Percentiles rank a stretch among this genome's conserved stretches.
phyloP scores from a whole-genome alignment of 2,113 vertebrate species.

The Ceuthmochares aereus region DNA sequence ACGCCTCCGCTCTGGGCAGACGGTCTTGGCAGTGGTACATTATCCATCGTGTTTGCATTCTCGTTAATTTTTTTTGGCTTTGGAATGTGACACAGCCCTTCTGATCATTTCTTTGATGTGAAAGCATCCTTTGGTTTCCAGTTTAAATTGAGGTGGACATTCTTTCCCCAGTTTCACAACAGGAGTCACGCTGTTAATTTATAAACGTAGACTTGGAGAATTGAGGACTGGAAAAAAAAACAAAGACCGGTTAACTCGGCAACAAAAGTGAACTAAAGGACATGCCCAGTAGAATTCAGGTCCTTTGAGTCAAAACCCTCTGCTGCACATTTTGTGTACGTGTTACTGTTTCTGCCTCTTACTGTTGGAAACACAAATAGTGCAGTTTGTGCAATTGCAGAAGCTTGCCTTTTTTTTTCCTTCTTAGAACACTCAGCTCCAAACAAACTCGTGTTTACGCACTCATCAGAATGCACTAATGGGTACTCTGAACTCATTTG shows the following conservation, averaged over 20 bases:
- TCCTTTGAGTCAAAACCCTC: constrained; percentile 79
- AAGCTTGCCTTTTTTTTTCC: constrained; percentile 83
- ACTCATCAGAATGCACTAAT: constrained; percentile 90
- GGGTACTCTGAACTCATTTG: constrained; percentile 86
- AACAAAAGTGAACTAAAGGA: constrained; percentile 78
- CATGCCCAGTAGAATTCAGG: constrained; percentile 75
- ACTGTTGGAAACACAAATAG: constrained; percentile 86
- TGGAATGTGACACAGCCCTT: constrained; percentile 97
- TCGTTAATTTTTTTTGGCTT: constrained; percentile 91
- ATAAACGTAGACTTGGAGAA: constrained; percentile 85
- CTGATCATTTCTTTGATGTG: constrained; percentile 92
- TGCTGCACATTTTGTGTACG: constrained; percentile 91
- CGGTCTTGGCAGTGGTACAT: constrained; percentile 85
- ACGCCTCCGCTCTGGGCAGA: constrained; percentile 66
- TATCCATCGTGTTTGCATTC: constrained; percentile 93
- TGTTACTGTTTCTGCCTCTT: constrained; percentile 84
- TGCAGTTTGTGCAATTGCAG: constrained; percentile 87
- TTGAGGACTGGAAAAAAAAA: constrained; percentile 72
- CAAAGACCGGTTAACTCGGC: constrained; percentile 75
- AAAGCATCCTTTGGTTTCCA: constrained; percentile 87
- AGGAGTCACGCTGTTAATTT: constrained; percentile 90
- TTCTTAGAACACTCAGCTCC: constrained; percentile 83
- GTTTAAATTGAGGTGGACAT: constrained; percentile 89
- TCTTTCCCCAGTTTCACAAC: constrained; percentile 85
- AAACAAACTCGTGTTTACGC: constrained; percentile 83